Conservation (phyloP, 2,113 vertebrate species). For the Edolisoma coerulescens region DNA sequence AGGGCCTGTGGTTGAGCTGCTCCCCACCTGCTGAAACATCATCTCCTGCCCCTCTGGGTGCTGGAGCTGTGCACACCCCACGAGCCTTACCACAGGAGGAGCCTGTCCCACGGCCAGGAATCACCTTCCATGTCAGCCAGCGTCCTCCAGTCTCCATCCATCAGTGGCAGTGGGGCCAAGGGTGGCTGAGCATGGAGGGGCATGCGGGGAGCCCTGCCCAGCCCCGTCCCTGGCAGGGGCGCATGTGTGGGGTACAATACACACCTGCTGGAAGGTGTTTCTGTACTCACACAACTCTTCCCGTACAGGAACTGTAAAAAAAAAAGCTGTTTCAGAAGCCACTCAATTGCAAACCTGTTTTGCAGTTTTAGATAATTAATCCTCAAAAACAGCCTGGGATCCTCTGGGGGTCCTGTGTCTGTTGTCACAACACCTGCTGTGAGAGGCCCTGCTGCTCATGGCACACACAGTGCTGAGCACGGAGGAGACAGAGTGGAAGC, state of each 20-base stretch:
- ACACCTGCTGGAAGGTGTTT: neutral
- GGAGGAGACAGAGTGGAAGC: neutral
- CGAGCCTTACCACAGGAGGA: neutral
- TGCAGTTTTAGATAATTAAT: neutral
- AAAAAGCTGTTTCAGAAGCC: neutral
- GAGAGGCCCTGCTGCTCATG: neutral
- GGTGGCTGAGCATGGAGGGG: neutral
- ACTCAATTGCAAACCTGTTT: neutral
- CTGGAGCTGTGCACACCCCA: neutral
- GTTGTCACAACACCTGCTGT: neutral
- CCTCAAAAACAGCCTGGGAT: neutral
- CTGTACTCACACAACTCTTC: neutral
- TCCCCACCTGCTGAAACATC: neutral
- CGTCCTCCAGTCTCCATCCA: accelerated
- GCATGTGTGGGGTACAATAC: accelerated
- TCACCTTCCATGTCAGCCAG: neutral
- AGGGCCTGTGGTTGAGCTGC: accelerated
- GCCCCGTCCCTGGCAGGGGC: accelerated
- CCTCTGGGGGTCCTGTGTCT: neutral
- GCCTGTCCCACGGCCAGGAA: neutral
- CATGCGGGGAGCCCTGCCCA: neutral
- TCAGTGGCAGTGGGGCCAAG: neutral
- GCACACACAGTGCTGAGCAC: neutral
- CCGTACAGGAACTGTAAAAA: neutral
- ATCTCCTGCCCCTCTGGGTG: neutral